A percentile compares a stretch with the other conserved stretches of the same genome.
Conservation (phyloP, 2,797 vertebrate species). For the Capromys pilorides region DNA sequence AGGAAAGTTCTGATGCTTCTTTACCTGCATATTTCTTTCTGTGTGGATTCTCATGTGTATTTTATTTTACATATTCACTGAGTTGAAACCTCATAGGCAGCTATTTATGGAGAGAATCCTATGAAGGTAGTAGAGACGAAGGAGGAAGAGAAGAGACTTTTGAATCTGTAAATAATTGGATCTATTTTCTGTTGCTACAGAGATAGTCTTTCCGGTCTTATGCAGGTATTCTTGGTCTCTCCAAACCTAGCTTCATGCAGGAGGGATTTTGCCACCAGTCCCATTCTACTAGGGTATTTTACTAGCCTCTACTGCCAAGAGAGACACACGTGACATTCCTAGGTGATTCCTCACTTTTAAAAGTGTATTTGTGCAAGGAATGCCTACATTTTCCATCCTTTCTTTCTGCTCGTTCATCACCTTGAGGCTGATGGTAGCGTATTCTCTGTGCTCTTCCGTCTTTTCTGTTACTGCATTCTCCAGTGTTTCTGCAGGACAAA, state of each 20-base stretch:
- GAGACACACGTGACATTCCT: neutral
- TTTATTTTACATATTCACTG: neutral
- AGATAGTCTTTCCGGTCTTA: neutral
- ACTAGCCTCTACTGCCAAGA: neutral
- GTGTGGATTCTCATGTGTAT: neutral
- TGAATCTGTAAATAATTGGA: neutral
- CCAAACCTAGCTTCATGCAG: neutral
- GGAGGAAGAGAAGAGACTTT: neutral
- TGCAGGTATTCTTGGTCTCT: neutral
- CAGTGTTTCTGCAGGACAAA: neutral
- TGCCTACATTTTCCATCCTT: neutral
- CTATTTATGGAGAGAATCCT: neutral
- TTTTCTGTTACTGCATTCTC: neutral
- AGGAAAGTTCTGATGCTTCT: neutral
- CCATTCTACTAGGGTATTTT: neutral
- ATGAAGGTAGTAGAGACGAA: neutral
- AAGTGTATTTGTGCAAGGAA: neutral
- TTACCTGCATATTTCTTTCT: neutral
- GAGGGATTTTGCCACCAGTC: neutral
- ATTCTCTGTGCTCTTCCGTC: accelerated
- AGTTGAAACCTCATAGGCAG: neutral
- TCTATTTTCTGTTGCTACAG: neutral
- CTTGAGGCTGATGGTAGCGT: neutral
- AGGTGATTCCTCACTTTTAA: neutral
- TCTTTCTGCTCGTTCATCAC: neutral